Conservation (phyloP, 2,113 vertebrate species). For the Helogale parvula region DNA sequence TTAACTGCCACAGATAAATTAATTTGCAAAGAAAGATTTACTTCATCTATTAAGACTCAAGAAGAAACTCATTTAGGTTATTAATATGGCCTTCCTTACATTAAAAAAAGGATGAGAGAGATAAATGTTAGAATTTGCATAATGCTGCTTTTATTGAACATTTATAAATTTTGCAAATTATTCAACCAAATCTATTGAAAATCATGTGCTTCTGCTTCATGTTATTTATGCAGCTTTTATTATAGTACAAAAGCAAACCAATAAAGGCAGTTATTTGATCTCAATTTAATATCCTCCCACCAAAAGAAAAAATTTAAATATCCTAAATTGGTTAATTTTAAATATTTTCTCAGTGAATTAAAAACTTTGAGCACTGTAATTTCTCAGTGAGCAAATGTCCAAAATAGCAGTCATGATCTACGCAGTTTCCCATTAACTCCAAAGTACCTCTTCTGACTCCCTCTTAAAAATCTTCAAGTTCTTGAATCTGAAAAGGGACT, state of each 20-base stretch:
- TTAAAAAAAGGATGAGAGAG: neutral
- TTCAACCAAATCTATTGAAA: neutral
- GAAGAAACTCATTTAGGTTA: neutral
- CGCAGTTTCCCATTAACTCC: neutral
- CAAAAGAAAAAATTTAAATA: neutral
- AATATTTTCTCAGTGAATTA: neutral
- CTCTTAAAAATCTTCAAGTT: neutral
- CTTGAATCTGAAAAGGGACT: neutral
- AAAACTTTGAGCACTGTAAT: neutral
- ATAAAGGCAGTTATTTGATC: neutral
- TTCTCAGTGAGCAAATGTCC: neutral
- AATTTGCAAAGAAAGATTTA: conserved; percentile 4
- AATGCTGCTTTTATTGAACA: neutral
- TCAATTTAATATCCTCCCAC: neutral
- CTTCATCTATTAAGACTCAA: neutral
- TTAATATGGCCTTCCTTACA: neutral
- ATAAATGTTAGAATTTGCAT: conserved; percentile 37
- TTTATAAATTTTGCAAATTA: neutral
- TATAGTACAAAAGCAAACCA: neutral
- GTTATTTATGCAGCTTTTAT: neutral
- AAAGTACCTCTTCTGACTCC: neutral
- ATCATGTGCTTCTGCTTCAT: neutral
- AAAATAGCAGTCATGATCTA: neutral
- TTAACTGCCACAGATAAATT: conserved; percentile 1
- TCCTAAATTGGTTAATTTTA: neutral